Conservation (phyloP, 2,888 invertebrate genomes). For the Odontothrips loti region DNA sequence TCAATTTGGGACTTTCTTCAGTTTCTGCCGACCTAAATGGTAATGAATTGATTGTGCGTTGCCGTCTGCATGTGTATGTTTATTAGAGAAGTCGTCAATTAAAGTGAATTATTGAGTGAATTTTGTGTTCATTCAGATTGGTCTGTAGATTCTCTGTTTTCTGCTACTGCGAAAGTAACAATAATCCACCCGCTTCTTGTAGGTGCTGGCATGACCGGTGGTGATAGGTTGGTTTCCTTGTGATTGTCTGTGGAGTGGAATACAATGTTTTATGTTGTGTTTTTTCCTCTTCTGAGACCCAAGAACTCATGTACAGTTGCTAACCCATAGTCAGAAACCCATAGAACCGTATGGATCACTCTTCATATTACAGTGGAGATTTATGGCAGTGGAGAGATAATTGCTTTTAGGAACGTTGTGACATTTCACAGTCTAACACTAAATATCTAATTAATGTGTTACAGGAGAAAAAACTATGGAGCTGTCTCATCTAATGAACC, state of each 20-base stretch:
- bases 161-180: too few species aligned
- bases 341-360: too few species aligned
- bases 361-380: too few species aligned
- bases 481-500: constrained; percentile 12
- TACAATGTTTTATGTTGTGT: too few species aligned
- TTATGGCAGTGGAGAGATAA: neutral
- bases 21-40: neutral
- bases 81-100: neutral
- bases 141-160: neutral
- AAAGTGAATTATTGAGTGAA: neutral
- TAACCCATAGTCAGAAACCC: too few species aligned
- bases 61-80: neutral
- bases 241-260: too few species aligned
- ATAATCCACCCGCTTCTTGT: neutral
- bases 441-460: neutral
- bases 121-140: neutral
- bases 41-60: neutral
- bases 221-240: neutral
- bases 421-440: too few species aligned
- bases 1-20: neutral
- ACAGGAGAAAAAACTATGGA: neutral
- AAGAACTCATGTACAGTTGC: too few species aligned
- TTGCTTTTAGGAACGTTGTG: neutral
- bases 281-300: too few species aligned
- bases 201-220: neutral